Evolutionary conservation across 2,113 vertebrate genomes (phyloP).

Genomic region (Chlorodrepanis virens): DNA sequence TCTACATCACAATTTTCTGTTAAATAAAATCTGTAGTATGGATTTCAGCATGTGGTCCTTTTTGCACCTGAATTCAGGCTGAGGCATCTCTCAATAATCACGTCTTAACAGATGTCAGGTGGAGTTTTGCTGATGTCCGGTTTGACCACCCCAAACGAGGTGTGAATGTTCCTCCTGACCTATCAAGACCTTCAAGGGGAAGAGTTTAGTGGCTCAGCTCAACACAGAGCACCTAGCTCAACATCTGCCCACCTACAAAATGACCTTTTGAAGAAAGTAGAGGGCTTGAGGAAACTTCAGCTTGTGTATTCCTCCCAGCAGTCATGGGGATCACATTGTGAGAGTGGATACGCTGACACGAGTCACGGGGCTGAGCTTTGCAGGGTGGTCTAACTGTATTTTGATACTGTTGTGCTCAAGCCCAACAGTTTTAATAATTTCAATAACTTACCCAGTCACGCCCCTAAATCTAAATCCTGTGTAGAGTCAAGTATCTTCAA

Average conservation of each 20-base stretch:
- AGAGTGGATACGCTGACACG: accelerated
- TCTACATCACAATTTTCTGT: neutral
- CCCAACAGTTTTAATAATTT: neutral
- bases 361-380: neutral
- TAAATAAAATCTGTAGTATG: neutral
- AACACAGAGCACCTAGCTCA: neutral
- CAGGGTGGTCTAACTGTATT: neutral
- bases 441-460: accelerated
- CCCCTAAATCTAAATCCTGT: neutral
- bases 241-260: neutral
- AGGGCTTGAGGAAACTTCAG: neutral
- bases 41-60: neutral
- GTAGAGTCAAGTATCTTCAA: neutral
- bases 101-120: neutral
- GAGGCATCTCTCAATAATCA: neutral
- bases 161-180: neutral
- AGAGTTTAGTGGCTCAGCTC: neutral
- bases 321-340: accelerated
- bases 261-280: neutral
- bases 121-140: neutral
- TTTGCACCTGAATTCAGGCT: neutral
- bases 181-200: neutral
- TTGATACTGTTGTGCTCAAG: neutral
- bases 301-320: neutral
- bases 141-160: neutral